Conservation (phyloP, 2,888 invertebrate genomes). For the Plebejus melissa region DNA sequence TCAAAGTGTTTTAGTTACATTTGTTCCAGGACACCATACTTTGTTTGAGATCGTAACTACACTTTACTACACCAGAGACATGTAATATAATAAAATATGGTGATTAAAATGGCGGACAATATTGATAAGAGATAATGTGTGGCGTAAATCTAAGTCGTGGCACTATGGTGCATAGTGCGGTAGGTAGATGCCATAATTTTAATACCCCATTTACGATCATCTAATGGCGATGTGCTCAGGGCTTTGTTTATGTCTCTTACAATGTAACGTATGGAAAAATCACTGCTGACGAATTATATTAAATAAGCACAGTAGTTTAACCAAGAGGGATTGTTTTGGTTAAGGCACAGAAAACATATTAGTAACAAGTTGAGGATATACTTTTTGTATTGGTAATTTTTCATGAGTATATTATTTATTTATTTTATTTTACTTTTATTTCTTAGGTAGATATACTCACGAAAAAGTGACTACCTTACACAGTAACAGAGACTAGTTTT, state of each 20-base stretch:
- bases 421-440: too few species aligned
- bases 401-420: not conserved
- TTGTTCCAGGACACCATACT: not conserved
- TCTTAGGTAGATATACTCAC: too few species aligned
- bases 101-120: not conserved
- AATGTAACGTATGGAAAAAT: constrained; percentile 38
- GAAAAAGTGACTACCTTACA: not conserved
- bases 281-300: not conserved
- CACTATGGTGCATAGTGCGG: constrained; percentile 38
- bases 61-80: not conserved
- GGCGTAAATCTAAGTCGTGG: constrained; percentile 5
- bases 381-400: not conserved
- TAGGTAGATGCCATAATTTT: constrained; percentile 47
- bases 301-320: not conserved
- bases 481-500: not conserved
- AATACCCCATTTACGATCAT: constrained; percentile 47
- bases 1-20: too few species aligned
- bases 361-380: not conserved
- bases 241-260: constrained; percentile 43
- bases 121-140: constrained; percentile 18
- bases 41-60: not conserved
- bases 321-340: not conserved
- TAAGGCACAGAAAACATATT: not conserved
- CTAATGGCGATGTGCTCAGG: constrained; percentile 46
- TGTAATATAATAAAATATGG: constrained; percentile 4